These are phyloP conservation scores for Channa argus DNA, from an alignment of 2,113 vertebrate species.

Conservation along the genomic window DNA sequence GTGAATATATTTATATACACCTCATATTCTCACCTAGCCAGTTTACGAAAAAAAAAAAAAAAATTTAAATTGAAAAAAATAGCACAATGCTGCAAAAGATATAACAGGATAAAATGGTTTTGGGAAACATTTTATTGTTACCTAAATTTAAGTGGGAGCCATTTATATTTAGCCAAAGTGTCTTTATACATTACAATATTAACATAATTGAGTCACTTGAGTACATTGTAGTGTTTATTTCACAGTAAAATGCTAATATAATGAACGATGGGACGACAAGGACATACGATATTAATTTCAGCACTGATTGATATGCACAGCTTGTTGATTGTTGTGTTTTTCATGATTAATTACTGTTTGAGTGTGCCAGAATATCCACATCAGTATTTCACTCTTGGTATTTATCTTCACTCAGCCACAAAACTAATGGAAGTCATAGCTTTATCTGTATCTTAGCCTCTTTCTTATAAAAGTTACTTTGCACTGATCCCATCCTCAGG, in stretches of 20 bases:
- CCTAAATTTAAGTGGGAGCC: no score
- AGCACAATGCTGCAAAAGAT: not conserved
- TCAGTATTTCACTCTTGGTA: constrained; percentile 1
- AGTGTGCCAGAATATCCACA: constrained; percentile 2
- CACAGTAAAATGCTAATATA: not conserved
- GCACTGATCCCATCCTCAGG: constrained; percentile 22
- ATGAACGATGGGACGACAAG: not conserved
- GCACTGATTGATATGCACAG: constrained; percentile 20
- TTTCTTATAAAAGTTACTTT: constrained; percentile 26
- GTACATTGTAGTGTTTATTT: no score
- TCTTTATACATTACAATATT: not conserved
- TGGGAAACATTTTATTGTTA: not conserved
- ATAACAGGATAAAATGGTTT: not conserved
- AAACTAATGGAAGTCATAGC: not conserved
- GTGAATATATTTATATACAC: not conserved
- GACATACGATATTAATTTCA: constrained; percentile 7
- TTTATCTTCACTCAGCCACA: not conserved
- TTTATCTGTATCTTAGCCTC: not conserved
- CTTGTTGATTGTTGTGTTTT: constrained; percentile 6
- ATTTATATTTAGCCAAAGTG: no score
- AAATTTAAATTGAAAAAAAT: no score
- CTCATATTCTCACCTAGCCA: no score
- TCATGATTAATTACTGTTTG: constrained; percentile 12
- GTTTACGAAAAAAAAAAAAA: no score
- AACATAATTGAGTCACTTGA: not conserved